Conservation (phyloP, 2,113 vertebrate genomes). For the Poeciliopsis prolifica region DNA sequence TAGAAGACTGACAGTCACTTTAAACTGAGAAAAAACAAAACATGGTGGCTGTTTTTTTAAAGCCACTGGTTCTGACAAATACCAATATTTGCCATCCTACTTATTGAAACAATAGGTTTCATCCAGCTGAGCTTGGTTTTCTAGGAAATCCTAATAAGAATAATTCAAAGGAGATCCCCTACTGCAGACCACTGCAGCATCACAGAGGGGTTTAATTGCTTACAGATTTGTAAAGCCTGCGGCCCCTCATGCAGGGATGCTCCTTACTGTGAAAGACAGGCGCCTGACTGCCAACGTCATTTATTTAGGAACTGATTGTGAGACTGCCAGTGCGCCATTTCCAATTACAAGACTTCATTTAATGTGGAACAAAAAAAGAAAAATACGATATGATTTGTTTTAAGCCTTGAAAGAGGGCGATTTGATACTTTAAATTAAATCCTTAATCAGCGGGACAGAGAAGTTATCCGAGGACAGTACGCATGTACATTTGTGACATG, state of each 20-base stretch:
- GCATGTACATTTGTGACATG: conserved; percentile 16
- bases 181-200: conserved; percentile 3
- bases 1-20: not conserved
- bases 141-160: too few species aligned
- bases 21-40: not conserved
- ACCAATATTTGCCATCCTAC: not conserved
- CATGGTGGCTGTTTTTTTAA: not conserved
- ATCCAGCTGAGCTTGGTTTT: too few species aligned
- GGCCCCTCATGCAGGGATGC: not conserved
- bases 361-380: not conserved
- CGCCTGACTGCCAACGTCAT: not conserved
- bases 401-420: not conserved
- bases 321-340: not conserved
- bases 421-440: not conserved
- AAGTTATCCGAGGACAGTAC: conserved; percentile 61
- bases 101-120: not conserved
- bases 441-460: not conserved
- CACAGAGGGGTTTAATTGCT: conserved; percentile 17
- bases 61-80: not conserved
- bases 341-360: not conserved
- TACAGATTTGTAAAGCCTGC: conserved; percentile 22
- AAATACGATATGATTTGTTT: not conserved
- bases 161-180: not conserved
- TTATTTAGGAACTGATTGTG: not conserved
- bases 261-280: not conserved